Base-by-base conservation (phyloP, 2,888 invertebrate genomes). In the Rhingia rostrata region DNA sequence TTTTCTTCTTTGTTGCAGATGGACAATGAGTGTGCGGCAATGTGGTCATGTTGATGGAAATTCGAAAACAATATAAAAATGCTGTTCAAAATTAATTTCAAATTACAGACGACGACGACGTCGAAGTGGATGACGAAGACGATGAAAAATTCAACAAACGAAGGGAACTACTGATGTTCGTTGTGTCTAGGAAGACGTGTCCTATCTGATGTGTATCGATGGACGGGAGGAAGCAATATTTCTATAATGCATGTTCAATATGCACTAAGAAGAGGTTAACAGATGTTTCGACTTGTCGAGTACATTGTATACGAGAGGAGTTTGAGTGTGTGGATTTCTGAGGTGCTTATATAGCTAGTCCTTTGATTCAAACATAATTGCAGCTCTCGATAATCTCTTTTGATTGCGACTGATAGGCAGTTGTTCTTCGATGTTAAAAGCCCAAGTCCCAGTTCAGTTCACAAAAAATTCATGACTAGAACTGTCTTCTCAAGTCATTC, bases 51-150 rank as follows among this genome's bases (percentile, higher is more conserved):
- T 67, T 84, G 69, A 75, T 85, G 72, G 75, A 72, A 75, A 81
- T 67, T 70, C 74, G 75, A 75, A 69, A 86, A 86, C 73, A 69
- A 84, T 86, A 64, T 79, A 74, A 61, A 86, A 78, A 63, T 69
- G 66, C 14, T 74, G 58, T 78, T 82, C 78, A 79, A 87, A 86
- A 87, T 87, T 87, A 86, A 82, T 87, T 86, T 87, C 78, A 58
- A 85, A 82, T 86, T 83, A 83, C 79, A 69, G 61, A 63, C 72
- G 60, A 69, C 51, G 77, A 63, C 54, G 22, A 22, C 22, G 22
- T 22, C 22, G 22, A 22, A 1, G 22, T 22, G 22, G 22, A 22
- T 22, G 61, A 63, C 72, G 60, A 69, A 43, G 72, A 63, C 49
- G 54, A 70, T 58, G 39, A 43, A 41, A 61, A 49, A 64, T 70